Evolutionary conservation across 2,113 vertebrate genomes (phyloP), one percentile per base, ranked within the genome.

Genomic region (Gila orcuttii): DNA sequence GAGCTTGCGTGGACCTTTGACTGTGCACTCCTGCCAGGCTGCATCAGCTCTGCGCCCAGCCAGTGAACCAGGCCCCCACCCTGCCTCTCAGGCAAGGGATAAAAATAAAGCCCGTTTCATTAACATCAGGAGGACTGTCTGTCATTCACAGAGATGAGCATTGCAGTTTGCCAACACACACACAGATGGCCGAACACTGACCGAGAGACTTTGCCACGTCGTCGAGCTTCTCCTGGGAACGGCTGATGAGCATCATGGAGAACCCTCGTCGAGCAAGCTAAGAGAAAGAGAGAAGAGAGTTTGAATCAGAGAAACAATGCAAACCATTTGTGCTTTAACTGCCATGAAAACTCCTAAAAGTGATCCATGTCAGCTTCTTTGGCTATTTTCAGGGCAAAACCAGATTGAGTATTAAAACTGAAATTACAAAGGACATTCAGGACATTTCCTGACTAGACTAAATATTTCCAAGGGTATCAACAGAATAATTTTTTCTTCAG

Each of bases 181-280:
- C 39, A 82, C 42, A 85, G 28, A 71, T 13, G 75, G 19, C 39
- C 66, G 12, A 21, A 76, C 86, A 96, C 98, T 95, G 91, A 99
- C 98, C 91, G 71, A 99, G 96, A 81, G 95, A 95, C 86, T 79
- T 89, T 85, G 98, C 95, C 86, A 97, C 96, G n/a, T 97, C 94
- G 66, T 97, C 94, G 89, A 99, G 93, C 85, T 96, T 99, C 45
- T 98, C 97, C 89, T 97, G 96, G 3, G 96, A 96, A 89, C 98
- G 96, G 85, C 98, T 99, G 94, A 99, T 97, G n/a, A 99, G 90
- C 91, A 93, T 94, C 86, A 99, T 73, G 71, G 96, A 95, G 93
- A 99, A 96, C 42, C 98, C 97, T 91, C 91, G 91, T 57, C 84
- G 96, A 86, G 98, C 98, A 83, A 99, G 94, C 98, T 99, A 88